These are phyloP conservation scores for Gambusia yucatana DNA, from an alignment of 2,797 vertebrate species.

Conservation along the genomic window DNA sequence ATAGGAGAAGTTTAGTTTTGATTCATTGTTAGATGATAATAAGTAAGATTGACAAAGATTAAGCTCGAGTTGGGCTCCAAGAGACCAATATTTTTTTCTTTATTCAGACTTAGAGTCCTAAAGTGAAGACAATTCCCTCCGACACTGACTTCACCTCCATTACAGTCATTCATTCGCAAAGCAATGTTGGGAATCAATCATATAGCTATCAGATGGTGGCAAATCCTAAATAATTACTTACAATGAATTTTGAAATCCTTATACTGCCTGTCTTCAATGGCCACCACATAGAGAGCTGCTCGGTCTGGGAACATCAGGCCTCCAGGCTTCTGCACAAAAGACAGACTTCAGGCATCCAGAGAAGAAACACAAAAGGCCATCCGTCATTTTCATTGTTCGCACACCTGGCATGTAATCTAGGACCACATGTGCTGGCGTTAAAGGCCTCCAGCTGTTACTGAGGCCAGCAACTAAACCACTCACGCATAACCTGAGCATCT, in stretches of 20 bases:
- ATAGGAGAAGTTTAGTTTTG: neutral
- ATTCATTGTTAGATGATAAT: neutral
- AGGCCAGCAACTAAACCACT: conserved; percentile 27
- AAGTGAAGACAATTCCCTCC: neutral
- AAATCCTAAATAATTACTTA: conserved; percentile 76
- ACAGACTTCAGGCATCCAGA: conserved; percentile 35
- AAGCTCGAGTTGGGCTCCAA: neutral
- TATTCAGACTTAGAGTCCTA: neutral
- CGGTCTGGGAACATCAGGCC: conserved; percentile 99
- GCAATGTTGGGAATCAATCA: neutral
- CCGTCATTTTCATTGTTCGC: conserved; percentile 43
- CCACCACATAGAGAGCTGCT: conserved; percentile 93
- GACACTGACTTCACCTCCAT: neutral
- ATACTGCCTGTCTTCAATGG: conserved; percentile 97
- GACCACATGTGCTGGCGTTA: conserved; percentile 25
- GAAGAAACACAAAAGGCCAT: conserved; percentile 23
- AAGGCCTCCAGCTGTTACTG: conserved; percentile 39
- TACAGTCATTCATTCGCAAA: conserved; percentile 12
- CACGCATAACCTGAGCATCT: conserved; percentile 42
- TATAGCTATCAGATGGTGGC: neutral
- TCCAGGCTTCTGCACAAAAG: conserved; percentile 93
- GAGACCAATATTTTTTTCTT: neutral
- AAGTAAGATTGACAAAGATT: neutral
- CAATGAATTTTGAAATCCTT: conserved; percentile 99
- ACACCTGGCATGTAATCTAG: conserved; percentile 57